These are phyloP conservation scores for Leptopilina myrica DNA, from an alignment of 2,888 invertebrate genomes.

Conservation along the genomic window DNA sequence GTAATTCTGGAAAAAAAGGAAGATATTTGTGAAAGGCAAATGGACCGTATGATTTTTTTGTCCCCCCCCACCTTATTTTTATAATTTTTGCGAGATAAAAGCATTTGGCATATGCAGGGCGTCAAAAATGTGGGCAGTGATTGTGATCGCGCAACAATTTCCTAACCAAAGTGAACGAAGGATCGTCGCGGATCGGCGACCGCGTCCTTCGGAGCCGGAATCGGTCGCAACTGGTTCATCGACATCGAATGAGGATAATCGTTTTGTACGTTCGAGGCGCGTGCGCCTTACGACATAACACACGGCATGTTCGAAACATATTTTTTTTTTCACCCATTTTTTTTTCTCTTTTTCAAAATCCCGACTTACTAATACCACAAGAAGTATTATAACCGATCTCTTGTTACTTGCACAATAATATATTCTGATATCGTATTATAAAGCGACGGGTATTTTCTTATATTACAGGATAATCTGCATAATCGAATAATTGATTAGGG, in stretches of 20 bases:
- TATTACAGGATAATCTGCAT: conserved; percentile 8
- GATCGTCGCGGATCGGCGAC: conserved; percentile 69
- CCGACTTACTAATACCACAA: conserved; percentile 8
- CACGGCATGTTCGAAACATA: conserved; percentile 48
- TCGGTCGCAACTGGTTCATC: conserved; percentile 70
- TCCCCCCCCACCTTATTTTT: conserved; percentile 1
- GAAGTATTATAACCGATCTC: conserved; percentile 6
- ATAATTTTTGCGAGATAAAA: conserved; percentile 28
- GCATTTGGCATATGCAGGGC: conserved; percentile 37
- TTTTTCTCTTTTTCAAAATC: conserved; percentile 32
- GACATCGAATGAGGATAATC: conserved; percentile 73
- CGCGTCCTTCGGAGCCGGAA: conserved; percentile 73
- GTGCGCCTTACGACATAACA: conserved; percentile 44
- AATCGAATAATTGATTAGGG: conserved; percentile 5
- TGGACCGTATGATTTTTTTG: conserved; percentile 17
- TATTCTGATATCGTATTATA: conserved; percentile 10
- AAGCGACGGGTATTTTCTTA: background rate
- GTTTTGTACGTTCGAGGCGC: conserved; percentile 54
- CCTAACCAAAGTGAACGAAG: conserved; percentile 54
- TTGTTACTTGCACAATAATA: conserved; percentile 19
- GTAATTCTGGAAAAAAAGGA: background rate
- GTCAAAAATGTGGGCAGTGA: conserved; percentile 48
- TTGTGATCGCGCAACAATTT: conserved; percentile 56
- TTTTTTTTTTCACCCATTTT: background rate
- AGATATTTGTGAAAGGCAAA: background rate